Base-by-base conservation (phyloP, 2,797 vertebrate species). In the Coreius guichenoti region DNA sequence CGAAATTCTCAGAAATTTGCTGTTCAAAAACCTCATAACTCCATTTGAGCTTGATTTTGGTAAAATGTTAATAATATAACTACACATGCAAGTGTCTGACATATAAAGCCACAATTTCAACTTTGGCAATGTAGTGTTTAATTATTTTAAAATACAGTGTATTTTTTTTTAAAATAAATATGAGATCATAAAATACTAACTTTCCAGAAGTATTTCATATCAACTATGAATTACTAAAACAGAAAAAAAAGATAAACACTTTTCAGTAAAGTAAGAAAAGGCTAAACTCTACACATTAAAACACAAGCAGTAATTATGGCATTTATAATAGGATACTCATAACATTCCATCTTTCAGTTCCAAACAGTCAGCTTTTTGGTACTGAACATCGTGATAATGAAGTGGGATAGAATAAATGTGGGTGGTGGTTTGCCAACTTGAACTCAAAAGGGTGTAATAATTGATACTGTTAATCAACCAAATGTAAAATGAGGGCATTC, bases 401-500 rank as follows among this genome's bases (percentile, higher is more conserved):
- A 89, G 78, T 82, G 77, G 70, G 86, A 86, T 68, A 80, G 67
- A 70, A 69, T 79, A 75, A 89, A 90, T 82, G 81, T 81, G 47
- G 51, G 21, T 43, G 26, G 65, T 13, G 65, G 61, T 56, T 83
- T 86, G 86, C 88, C 86, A 91, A 85, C 63, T 86, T 43, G 87
- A 88, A 83, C 86, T 61, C 56, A 88, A 89, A 87, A 82, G 87
- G 76, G 82, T 83, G 80, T 82, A 67, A 58, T 80, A 86, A 87
- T 19, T 63, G 82, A 88, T 82, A 61, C 67, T 77, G 82, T 87
- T 33, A 77, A 82, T 86, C 65, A 65, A 89, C 82, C 85, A 87
- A 89, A 81, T 85, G 87, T 84, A 78, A 89, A 89, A 89, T 84
- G 74, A 86, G 84, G 51, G 51, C 86, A 87, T 88, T 91, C 86